Base-by-base conservation (phyloP, 2,888 invertebrate species). In the Teleiodes luculella region DNA sequence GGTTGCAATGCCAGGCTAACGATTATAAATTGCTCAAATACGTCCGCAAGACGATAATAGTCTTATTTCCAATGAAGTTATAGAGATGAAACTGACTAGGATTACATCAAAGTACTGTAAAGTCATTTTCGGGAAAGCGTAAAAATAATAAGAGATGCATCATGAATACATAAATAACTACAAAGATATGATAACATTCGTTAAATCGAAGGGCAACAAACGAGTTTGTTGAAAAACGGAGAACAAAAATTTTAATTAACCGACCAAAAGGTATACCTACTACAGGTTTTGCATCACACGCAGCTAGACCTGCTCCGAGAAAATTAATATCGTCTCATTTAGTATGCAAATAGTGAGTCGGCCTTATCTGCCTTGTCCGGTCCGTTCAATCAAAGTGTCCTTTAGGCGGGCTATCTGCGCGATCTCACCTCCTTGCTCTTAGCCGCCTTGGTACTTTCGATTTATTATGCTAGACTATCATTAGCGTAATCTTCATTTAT, bases 351-450 rank as follows among this genome's bases (percentile, higher is more conserved):
- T 86, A 82, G 80, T 72, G 70, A 69, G 72, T 71, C 70, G 60
- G 60, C 66, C 78, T 84, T 87, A 86, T 87, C 85, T 79, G 58
- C 61, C 68, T 77, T 83, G 87, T 86, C 86, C 84, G 78, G 76
- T 79, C 69, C 85, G 85, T 83, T 88, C 87, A 86, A 87, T 88
- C 87, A 88, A 83, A 73, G 78, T 84, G 87, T 88, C 87, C 84
- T 84, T 84, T 86, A 83, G 68, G 68, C 70, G 57, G 67, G 72
- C 67, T 86, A 86, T 87, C 86, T 76, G 63, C 54, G 66, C 76
- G 72, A 84, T 84, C 86, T 75, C 68, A 64, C 66, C 66, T 78
- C 77, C 72, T 75, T 67, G 71, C 70, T 67, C 72, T 74, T 67
- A 75, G 77, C 78, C 72, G 78, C 76, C 79, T 76, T 78, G 73